These are phyloP conservation scores for Diceros bicornis DNA, from an alignment of 2,797 vertebrate species.

Conservation along the genomic window DNA sequence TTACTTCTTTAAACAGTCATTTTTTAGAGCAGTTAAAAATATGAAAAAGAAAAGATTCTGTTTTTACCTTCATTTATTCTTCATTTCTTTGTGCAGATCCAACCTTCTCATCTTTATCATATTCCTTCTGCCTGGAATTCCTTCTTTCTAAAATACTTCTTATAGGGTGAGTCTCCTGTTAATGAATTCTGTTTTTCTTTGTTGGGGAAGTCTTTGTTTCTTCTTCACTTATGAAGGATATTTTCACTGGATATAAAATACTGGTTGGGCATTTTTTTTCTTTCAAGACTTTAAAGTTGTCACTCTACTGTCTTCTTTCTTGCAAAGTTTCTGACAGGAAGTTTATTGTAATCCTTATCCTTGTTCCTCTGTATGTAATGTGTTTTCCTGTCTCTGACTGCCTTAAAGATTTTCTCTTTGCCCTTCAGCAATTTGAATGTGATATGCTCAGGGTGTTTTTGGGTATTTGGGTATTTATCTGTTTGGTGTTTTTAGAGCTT, in stretches of 20 bases:
- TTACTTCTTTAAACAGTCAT: neutral
- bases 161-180: neutral
- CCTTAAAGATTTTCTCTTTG: neutral
- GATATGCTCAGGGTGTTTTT: neutral
- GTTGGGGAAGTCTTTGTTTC: neutral
- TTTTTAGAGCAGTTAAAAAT: slow-evolving; percentile 12
- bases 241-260: neutral
- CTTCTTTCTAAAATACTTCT: neutral
- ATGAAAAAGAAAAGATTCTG: neutral
- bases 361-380: neutral
- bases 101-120: neutral
- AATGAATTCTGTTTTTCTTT: neutral
- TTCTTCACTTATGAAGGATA: neutral
- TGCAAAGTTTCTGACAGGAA: neutral
- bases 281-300: neutral
- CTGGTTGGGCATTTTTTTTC: neutral
- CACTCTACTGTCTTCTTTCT: neutral
- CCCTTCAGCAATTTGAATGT: neutral
- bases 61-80: neutral
- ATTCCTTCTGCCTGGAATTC: neutral
- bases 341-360: neutral
- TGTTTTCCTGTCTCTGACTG: neutral
- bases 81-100: neutral
- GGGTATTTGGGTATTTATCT: neutral
- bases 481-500: neutral